Evolutionary conservation across 2,113 vertebrate species (phyloP), one percentile per base, ranked within the genome.

Genomic region (Tragelaphus strepsiceros): DNA sequence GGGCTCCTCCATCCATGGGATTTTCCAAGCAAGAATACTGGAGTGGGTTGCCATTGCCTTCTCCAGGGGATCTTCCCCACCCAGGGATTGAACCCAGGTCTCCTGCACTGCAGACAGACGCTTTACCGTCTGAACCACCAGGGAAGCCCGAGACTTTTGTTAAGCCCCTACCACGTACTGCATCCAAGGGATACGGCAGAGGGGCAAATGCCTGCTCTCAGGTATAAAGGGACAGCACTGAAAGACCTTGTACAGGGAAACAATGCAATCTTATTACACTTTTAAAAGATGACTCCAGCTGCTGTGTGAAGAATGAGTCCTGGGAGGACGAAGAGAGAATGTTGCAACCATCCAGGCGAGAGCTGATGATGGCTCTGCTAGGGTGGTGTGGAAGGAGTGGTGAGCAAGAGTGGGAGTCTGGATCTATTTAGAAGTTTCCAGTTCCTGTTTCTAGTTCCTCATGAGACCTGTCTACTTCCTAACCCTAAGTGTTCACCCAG

Each of bases 371-470:
- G 43, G 16, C 81, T 21, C 8, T 2, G 62, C 13, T 1, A 26
- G 35, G 49, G 86, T 22, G 13, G n/a, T 7, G 22, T 15, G 1
- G 30, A 80, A n/a, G 64, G n/a, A 7, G 74, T 21, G 1, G 74
- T 54, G 59, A 83, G 51, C 35, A 32, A n/a, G 53, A 82, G 49
- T 46, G 51, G 88, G 59, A 43, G 86, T 85, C 78, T 84, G 58
- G 39, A 32, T 59, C 90, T 92, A 91, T 88, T 96, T 84, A 90
- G 81, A 95, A 94, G 56, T 58, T 97, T 96, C 87, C 46, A 81
- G 84, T 98, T 98, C 96, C 96, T 84, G 61, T n/a, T 98, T 97
- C 93, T 95, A 93, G 94, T 97, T 98, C 98, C 97, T 97, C 88
- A 49, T 78, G 61, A 93, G 86, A 71, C 14, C 54, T 43, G 3